phyloP scores from a whole-genome alignment of 2,888 invertebrate species.

The Graphium colonna region DNA sequence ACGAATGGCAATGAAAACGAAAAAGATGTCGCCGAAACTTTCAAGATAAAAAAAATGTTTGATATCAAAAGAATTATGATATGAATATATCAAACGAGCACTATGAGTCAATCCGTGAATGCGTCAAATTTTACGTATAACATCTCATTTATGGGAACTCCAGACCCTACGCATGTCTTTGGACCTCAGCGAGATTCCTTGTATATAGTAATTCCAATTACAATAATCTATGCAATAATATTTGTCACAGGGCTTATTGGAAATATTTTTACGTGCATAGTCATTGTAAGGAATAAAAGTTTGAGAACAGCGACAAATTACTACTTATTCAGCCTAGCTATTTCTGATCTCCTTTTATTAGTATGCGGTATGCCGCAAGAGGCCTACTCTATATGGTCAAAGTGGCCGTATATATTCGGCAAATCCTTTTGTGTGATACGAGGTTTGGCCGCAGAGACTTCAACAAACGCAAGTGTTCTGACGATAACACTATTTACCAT shows the following conservation, averaged over 20 bases:
- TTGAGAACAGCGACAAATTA: constrained; percentile 92
- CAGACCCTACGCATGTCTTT: constrained; percentile 55
- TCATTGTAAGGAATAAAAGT: constrained; percentile 88
- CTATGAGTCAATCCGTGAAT: constrained; percentile 23
- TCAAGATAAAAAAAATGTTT: not conserved
- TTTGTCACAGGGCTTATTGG: constrained; percentile 90
- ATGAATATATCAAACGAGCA: not conserved
- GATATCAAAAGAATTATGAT: not conserved
- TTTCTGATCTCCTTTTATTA: constrained; percentile 89
- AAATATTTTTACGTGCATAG: constrained; percentile 91
- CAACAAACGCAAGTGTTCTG: constrained; percentile 87
- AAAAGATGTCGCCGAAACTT: not conserved
- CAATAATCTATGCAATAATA: constrained; percentile 87
- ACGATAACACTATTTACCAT: constrained; percentile 92
- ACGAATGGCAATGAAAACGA: not conserved
- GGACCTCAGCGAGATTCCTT: constrained; percentile 78
- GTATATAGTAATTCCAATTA: constrained; percentile 85
- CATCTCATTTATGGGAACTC: constrained; percentile 27
- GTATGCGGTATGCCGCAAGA: constrained; percentile 91
- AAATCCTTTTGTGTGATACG: constrained; percentile 88
- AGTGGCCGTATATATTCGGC: constrained; percentile 89
- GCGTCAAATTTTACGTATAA: constrained; percentile 30
- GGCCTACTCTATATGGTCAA: constrained; percentile 82
- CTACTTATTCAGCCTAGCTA: constrained; percentile 91
- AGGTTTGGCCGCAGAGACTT: constrained; percentile 89